A percentile compares a stretch with the other conserved stretches of the same genome.
These are phyloP conservation scores for Aplocera efformata DNA, from an alignment of 2,888 invertebrate genomes.

Conservation along the genomic window DNA sequence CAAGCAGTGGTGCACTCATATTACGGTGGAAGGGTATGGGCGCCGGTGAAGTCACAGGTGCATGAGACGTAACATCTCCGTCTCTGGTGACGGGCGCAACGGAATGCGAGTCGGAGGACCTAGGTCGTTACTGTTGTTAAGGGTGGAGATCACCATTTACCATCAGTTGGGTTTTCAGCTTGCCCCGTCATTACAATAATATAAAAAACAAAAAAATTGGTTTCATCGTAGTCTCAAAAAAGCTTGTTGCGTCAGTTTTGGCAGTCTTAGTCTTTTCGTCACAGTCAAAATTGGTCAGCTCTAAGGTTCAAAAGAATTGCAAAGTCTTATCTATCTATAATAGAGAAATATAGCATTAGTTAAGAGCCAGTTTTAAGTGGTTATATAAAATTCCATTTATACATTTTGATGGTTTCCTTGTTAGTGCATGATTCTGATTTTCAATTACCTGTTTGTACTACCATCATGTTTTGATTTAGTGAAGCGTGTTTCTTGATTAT, in stretches of 20 bases:
- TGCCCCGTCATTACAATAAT: no score
- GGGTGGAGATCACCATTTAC: no score
- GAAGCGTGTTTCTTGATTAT: conserved; percentile 72
- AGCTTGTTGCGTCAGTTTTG: no score
- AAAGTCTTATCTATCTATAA: conserved; percentile 18
- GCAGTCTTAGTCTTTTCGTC: conserved; percentile 5
- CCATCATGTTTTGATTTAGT: conserved; percentile 75
- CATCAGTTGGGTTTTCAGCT: no score
- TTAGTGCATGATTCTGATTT: conserved; percentile 20
- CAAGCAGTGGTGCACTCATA: no score
- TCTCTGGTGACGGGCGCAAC: no score
- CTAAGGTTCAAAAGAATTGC: conserved; percentile 15
- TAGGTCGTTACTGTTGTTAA: no score
- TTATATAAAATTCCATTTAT: conserved; percentile 5
- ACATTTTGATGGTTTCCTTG: conserved; percentile 9
- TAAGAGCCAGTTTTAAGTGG: conserved; percentile 15
- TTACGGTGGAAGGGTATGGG: no score
- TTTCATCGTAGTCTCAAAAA: conserved; percentile 14
- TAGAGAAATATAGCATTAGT: conserved; percentile 24
- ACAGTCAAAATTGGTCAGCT: conserved; percentile 25
- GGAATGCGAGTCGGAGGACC: no score
- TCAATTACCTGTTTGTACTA: conserved; percentile 75
- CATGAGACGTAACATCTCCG: no score
- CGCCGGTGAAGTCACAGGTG: no score
- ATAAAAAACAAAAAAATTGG: no score